Conservation (phyloP, 2,888 invertebrate species). For the Plebejus argus region DNA sequence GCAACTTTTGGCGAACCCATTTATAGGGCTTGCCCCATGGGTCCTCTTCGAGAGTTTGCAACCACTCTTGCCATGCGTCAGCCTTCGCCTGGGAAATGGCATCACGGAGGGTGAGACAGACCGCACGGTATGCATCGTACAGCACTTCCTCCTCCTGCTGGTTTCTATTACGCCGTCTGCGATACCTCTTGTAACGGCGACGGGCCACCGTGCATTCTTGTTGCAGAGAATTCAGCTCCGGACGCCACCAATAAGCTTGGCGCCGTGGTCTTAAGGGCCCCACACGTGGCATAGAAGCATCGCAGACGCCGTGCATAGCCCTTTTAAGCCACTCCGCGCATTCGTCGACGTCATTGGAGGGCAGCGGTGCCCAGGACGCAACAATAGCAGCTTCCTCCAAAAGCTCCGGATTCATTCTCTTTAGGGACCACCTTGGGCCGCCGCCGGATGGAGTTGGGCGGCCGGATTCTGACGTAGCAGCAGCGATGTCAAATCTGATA, state of each 20-base stretch:
- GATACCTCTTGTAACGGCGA: neutral
- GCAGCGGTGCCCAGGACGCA: neutral
- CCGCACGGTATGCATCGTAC: neutral
- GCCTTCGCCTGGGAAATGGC: neutral
- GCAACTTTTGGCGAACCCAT: too few relatives aligned
- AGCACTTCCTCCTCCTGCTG: neutral
- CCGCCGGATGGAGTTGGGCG: neutral
- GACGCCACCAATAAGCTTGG: too few relatives aligned
- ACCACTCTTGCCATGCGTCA: neutral
- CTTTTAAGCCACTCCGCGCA: neutral
- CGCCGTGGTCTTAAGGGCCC: neutral
- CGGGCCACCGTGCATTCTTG: neutral
- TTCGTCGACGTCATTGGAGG: neutral
- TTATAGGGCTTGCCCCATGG: too few relatives aligned
- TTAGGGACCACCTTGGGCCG: too few relatives aligned
- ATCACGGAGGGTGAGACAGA: neutral
- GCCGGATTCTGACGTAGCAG: neutral
- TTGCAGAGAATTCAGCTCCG: neutral
- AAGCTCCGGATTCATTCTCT: neutral
- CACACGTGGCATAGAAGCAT: neutral
- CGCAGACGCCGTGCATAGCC: neutral
- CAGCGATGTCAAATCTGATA: conserved; percentile 34
- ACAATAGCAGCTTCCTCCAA: neutral
- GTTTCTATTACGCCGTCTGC: neutral
- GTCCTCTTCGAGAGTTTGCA: neutral